Base-by-base conservation (phyloP, 2,113 vertebrate genomes). In the Mesocricetus auratus region DNA sequence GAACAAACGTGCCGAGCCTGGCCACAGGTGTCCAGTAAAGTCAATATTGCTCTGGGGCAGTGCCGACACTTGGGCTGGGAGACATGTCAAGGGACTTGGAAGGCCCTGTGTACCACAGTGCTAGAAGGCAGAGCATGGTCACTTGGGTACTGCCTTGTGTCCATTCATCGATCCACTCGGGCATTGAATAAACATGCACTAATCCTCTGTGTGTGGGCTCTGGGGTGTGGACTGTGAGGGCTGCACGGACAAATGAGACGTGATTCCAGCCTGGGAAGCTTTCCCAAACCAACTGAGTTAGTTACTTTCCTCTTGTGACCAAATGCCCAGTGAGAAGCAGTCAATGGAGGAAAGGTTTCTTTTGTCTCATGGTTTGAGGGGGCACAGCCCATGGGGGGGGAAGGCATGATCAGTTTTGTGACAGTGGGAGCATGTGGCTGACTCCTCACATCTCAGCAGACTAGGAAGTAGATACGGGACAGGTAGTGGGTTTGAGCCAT, bases 1-100 rank as follows among this genome's bases (percentile, higher is more conserved):
- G 85, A 96, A 92, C 78, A 92, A 89, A 96, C 86, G 22, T 8
- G 78, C 94, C 29, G 89, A 83, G 58, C 0, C 74, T 33, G 90
- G 2, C 96, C 53, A 83, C 94, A 45, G 64, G 13, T 68, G 0
- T 93, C 86, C 56, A 89, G 92, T 19, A 88, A 93, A 95, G 86
- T 94, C 93, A 6, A 62, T 56, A 62, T 86, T 36, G 1, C 7
- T 16, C 0, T 26, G 78, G 83, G 93, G 89, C 87, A 90, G 83
- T 45, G 78, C 53, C 74, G 45, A 42, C 39, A 12, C 56, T 5
- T 88, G 64, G 17, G 77, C n/a, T 42, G 47, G 60, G 90, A 85
- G 68, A 53, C 29, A 31, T 1, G 1, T 62, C 5, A 0, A 71
- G 31, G 68, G 75, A 36, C 22, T 68, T 39, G 33, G 39, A 45